phyloP scores from a whole-genome alignment of 2,888 invertebrate genomes.

The Drosophila kambysellisi region DNA sequence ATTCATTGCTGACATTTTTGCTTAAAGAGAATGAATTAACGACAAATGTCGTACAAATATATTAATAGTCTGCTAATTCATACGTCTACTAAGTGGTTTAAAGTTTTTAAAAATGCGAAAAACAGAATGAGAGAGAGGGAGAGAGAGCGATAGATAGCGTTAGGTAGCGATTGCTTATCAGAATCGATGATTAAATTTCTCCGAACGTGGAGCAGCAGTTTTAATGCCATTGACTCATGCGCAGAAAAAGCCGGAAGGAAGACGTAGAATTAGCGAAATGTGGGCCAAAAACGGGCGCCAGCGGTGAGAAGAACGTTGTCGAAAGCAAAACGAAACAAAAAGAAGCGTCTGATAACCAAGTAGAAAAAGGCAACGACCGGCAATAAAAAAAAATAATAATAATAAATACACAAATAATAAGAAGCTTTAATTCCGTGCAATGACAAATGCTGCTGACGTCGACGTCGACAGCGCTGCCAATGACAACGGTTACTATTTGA shows the following conservation, averaged over 20 bases:
- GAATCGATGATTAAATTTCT: slow-evolving; percentile 48
- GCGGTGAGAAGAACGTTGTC: not conserved
- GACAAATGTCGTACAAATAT: not conserved
- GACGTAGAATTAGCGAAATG: slow-evolving; percentile 17
- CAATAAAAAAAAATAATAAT: not conserved
- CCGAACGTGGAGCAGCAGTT: slow-evolving; percentile 45
- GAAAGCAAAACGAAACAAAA: slow-evolving; percentile 1
- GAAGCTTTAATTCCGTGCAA: slow-evolving; percentile 42
- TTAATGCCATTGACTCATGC: slow-evolving; percentile 62
- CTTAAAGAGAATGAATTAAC: not conserved
- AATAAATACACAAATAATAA: not conserved
- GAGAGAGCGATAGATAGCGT: not conserved
- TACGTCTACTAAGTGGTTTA: not conserved
- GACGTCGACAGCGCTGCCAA: slow-evolving; percentile 3
- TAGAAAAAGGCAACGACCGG: not conserved
- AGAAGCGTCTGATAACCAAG: not conserved
- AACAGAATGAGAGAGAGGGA: not conserved
- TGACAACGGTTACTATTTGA: slow-evolving; percentile 57
- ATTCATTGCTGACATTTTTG: not conserved
- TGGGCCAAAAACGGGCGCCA: slow-evolving; percentile 1
- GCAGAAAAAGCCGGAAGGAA: slow-evolving; percentile 58
- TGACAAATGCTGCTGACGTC: slow-evolving; percentile 30
- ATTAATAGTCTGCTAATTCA: not conserved
- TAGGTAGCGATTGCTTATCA: slow-evolving; percentile 36
- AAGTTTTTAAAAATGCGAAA: not conserved